Conservation (phyloP, 2,888 invertebrate genomes). For the Uloborus plumipes region DNA sequence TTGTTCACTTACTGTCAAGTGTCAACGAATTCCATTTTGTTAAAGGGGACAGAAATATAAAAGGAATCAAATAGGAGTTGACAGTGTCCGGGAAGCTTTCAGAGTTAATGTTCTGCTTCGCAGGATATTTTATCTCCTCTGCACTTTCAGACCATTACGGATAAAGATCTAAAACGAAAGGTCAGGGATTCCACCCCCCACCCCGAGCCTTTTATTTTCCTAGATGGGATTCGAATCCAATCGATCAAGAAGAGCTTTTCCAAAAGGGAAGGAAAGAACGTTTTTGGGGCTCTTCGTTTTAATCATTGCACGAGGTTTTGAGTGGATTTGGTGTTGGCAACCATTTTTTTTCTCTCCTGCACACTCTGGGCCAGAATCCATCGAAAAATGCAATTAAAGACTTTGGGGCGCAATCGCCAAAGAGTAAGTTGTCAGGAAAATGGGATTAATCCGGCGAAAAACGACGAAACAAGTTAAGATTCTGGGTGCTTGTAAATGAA, state of each 20-base stretch:
- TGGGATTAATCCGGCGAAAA: constrained; percentile 53
- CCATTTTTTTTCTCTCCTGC: constrained; percentile 6
- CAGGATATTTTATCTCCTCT: neutral
- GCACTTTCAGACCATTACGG: constrained; percentile 51
- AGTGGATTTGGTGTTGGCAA: constrained; percentile 51
- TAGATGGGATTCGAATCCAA: constrained; percentile 53
- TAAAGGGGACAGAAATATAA: constrained; percentile 61
- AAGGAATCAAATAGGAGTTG: constrained; percentile 59
- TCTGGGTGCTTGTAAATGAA: constrained; percentile 30
- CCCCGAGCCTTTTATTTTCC: neutral
- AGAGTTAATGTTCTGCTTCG: constrained; percentile 39
- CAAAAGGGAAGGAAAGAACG: constrained; percentile 12
- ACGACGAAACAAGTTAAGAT: constrained; percentile 48
- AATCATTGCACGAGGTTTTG: constrained; percentile 57
- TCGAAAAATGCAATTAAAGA: constrained; percentile 12
- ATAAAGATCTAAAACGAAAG: constrained; percentile 55
- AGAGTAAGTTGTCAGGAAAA: constrained; percentile 45
- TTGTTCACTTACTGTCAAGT: constrained; percentile 62
- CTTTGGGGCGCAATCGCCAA: constrained; percentile 8
- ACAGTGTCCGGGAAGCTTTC: constrained; percentile 54
- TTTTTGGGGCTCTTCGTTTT: constrained; percentile 44
- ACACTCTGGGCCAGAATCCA: constrained; percentile 23
- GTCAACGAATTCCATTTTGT: constrained; percentile 62
- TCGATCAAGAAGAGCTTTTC: constrained; percentile 51
- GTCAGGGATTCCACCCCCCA: constrained; percentile 9